Percentiles rank a stretch among this genome's conserved stretches.
Evolutionary conservation across 2,113 vertebrate species (phyloP).

Genomic region (Phyllostomus discolor): DNA sequence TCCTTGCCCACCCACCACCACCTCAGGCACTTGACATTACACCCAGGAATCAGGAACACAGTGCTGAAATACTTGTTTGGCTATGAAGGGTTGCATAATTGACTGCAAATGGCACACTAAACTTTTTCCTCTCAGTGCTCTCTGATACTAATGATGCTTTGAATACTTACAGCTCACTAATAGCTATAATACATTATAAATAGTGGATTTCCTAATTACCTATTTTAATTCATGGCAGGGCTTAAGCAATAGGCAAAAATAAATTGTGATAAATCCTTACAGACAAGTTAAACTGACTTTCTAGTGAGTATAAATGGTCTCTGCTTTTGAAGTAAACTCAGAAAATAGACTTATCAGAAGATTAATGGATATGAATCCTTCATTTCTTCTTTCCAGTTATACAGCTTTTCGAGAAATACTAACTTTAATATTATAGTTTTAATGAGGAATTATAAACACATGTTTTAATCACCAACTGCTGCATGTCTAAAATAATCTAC

Average conservation of each 20-base stretch:
- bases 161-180: constrained; percentile 39
- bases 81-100: constrained; percentile 46
- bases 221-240: constrained; percentile 32
- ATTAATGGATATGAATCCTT: background rate
- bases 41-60: constrained; percentile 1
- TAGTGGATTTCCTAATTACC: constrained; percentile 39
- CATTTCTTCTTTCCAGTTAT: background rate
- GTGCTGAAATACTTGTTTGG: constrained; percentile 22
- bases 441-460: constrained; percentile 11
- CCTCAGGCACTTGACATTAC: constrained; percentile 40
- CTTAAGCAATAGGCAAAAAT: constrained; percentile 31
- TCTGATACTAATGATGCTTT: constrained; percentile 48
- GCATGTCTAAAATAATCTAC: background rate
- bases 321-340: background rate
- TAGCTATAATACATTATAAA: constrained; percentile 46
- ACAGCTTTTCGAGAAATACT: background rate
- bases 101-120: constrained; percentile 31
- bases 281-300: constrained; percentile 25
- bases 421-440: background rate
- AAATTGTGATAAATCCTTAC: constrained; percentile 48
- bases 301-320: background rate
- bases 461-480: background rate
- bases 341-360: background rate
- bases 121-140: background rate
- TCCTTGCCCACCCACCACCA: background rate